These are phyloP conservation scores for Epirrhoe alternata DNA, from an alignment of 2,888 invertebrate species.

Conservation along the genomic window DNA sequence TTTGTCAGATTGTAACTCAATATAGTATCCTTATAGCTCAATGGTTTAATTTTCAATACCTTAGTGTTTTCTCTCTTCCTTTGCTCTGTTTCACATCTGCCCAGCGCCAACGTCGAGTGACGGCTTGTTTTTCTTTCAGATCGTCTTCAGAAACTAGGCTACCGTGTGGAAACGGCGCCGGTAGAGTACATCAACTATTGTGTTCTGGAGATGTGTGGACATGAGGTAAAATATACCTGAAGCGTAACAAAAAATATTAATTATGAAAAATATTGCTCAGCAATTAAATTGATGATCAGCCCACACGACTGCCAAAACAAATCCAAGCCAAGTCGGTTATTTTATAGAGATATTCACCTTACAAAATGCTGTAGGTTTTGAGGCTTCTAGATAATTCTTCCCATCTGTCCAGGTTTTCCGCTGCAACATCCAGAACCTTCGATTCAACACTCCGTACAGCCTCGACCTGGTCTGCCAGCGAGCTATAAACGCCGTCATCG, in stretches of 20 bases:
- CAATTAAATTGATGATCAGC: too few relatives aligned
- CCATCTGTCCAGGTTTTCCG: slow-evolving; percentile 62
- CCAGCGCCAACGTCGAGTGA: too few relatives aligned
- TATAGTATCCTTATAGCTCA: too few relatives aligned
- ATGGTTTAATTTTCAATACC: too few relatives aligned
- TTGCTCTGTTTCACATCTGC: too few relatives aligned
- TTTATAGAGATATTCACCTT: background rate
- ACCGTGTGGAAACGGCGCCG: slow-evolving; percentile 61
- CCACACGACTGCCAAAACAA: background rate
- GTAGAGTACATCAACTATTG: slow-evolving; percentile 65
- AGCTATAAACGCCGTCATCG: slow-evolving; percentile 64
- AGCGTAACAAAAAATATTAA: too few relatives aligned
- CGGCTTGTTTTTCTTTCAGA: slow-evolving; percentile 49
- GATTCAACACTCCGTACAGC: slow-evolving; percentile 60
- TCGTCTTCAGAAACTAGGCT: slow-evolving; percentile 63
- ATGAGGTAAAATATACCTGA: slow-evolving; percentile 57
- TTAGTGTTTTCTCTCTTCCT: too few relatives aligned
- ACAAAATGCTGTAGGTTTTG: too few relatives aligned
- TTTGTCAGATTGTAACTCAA: too few relatives aligned
- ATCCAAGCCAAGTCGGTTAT: too few relatives aligned
- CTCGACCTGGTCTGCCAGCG: slow-evolving; percentile 63
- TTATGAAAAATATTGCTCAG: too few relatives aligned
- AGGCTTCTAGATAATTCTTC: background rate
- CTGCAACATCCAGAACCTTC: slow-evolving; percentile 69
- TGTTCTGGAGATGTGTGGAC: slow-evolving; percentile 68